phyloP scores from a whole-genome alignment of 30 jellyfish, hydroid and myxozoan species.

The Catostylus mosaicus region DNA sequence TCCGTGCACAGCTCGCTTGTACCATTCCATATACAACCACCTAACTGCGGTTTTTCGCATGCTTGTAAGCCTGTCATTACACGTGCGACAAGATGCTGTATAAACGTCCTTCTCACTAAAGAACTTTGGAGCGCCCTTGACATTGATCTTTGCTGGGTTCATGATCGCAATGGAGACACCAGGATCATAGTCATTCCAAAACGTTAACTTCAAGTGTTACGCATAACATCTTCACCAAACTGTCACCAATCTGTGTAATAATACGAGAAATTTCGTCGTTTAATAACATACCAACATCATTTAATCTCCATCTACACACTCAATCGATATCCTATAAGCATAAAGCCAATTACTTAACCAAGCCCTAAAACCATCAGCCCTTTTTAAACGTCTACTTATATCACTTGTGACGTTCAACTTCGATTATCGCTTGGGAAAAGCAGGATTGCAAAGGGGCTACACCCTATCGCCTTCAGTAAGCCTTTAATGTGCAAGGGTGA shows the following conservation, averaged over 20 bases:
- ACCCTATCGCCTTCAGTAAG: no score
- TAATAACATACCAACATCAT: conserved; percentile 30
- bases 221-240: conserved; percentile 1
- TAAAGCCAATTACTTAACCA: conserved; percentile 43
- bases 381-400: not conserved
- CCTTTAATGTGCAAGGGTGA: no score
- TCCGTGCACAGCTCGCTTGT: conserved; percentile 92
- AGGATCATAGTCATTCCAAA: not conserved
- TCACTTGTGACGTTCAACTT: not conserved
- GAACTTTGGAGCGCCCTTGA: conserved; percentile 24
- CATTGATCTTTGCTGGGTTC: conserved; percentile 49
- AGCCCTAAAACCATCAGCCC: conserved; percentile 41
- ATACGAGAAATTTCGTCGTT: not conserved
- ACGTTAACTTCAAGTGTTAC: not conserved
- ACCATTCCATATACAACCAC: conserved; percentile 99
- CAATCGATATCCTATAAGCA: conserved; percentile 29
- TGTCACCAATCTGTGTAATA: not conserved
- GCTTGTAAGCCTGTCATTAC: conserved; percentile 72
- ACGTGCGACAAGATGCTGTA: conserved; percentile 57
- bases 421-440: no score
- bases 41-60: conserved; percentile 98
- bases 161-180: not conserved
- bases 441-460: no score
- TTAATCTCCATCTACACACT: conserved; percentile 15
- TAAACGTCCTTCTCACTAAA: conserved; percentile 60